A percentile compares a stretch with the other conserved stretches of the same genome.
Evolutionary conservation across 2,888 invertebrate species (phyloP).

Genomic region (Thumatha senex): DNA sequence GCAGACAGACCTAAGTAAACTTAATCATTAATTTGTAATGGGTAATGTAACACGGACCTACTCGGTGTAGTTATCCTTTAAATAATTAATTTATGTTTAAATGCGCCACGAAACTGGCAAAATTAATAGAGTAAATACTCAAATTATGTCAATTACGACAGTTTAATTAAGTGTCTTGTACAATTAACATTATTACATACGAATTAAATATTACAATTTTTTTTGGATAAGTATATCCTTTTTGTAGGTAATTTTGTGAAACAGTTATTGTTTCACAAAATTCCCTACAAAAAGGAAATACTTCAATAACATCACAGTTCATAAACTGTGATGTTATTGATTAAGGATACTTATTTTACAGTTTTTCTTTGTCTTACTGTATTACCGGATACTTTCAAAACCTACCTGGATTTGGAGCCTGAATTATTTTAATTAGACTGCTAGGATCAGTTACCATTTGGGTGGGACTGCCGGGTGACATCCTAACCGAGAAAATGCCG

Average conservation of each 20-base stretch:
- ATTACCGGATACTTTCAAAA: no score
- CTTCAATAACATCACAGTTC: no score
- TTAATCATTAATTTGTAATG: neutral
- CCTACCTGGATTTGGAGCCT: no score
- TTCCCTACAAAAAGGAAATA: no score
- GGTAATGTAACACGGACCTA: neutral
- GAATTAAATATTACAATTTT: neutral
- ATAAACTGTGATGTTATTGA: no score
- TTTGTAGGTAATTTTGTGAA: neutral
- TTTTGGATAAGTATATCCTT: neutral
- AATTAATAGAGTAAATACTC: neutral
- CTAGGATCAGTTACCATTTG: no score
- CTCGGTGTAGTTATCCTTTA: neutral
- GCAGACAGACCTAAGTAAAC: neutral
- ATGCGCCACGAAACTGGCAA: neutral
- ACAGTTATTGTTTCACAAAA: neutral
- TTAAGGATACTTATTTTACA: no score
- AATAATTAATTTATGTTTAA: neutral
- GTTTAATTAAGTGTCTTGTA: neutral
- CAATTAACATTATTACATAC: neutral
- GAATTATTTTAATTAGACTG: no score
- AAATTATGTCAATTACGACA: neutral
- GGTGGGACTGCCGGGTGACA: no score
- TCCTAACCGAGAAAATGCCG: no score
- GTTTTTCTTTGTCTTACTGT: no score